Evolutionary conservation across 2,888 invertebrate genomes (phyloP), one percentile per base, ranked within the genome.

Genomic region (Amphipyra berbera): DNA sequence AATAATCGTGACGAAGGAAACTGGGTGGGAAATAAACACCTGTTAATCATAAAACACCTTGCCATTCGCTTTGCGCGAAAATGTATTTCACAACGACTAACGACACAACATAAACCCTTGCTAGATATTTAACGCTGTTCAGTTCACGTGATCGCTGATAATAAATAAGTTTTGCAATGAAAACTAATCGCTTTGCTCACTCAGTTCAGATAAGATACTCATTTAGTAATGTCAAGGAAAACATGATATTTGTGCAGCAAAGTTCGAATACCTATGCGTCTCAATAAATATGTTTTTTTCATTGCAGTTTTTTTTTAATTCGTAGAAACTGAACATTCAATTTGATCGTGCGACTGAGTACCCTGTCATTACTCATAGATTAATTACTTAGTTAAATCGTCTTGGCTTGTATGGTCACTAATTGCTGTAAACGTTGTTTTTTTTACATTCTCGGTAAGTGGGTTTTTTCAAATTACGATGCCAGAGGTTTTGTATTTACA

Each of bases 401-500:
- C 85, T 84, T 82, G 81, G 77, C 88, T 89, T 89, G 88, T 92
- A 90, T 87, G 86, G 85, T 82, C 86, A 87, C 87, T 93, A 94
- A 94, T 94, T 93, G 89, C 87, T 84, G 81, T 92, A 92, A 93
- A 90, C 88, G 90, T 82, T 88, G 89, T 92, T 90, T 92, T 93
- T 89, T 93, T 91, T 86, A 90, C 86, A 89, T 92, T 91, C 89
- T 86, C 84, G 67, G 87, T 89, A 90, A 92, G 88, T 91, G 90
- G 89, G 85, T 89, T 93, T 90, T 92, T 90, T 84, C 72, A 82
- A 91, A 92, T 82, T 82, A 93, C 83, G 84, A 86, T 84, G 85
- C 89, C 84, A 88, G 87, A 88, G 87, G 88, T 89, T 92, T 88
- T 88, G 85, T 91, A 88, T 93, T 91, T 92, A 93, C 92, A 92